Evolutionary conservation across 2,888 invertebrate genomes (phyloP).

Genomic region (Acanthococcus lagerstroemiae): DNA sequence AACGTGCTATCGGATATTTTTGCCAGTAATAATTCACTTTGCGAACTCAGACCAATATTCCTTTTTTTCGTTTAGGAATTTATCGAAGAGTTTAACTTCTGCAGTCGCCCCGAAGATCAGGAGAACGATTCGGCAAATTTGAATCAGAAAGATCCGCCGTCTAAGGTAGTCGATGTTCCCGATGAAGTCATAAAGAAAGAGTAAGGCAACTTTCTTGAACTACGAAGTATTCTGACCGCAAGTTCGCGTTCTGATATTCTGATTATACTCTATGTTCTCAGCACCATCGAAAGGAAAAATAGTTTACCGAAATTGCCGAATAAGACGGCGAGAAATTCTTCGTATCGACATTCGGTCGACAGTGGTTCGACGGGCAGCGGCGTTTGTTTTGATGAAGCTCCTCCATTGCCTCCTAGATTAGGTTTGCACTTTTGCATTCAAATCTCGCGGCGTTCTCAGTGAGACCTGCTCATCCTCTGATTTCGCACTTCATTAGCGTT

Average conservation of each 20-base stretch:
- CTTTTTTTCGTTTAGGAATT: neutral
- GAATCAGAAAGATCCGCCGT: neutral
- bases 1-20: neutral
- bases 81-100: conserved; percentile 1
- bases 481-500: too few species aligned
- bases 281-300: neutral
- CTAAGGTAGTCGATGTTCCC: too few species aligned
- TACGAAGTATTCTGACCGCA: too few species aligned
- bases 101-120: neutral
- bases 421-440: neutral
- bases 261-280: too few species aligned
- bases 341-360: conserved; percentile 27
- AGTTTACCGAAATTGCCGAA: neutral
- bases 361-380: conserved; percentile 30
- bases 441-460: neutral
- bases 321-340: neutral
- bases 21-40: neutral
- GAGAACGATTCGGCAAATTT: neutral
- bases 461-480: too few species aligned
- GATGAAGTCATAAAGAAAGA: neutral
- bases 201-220: neutral
- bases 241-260: too few species aligned
- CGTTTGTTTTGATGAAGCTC: conserved; percentile 49
- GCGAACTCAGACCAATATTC: neutral
- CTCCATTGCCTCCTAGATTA: conserved; percentile 63